Base-by-base conservation (phyloP, 2,113 vertebrate genomes). In the Eurypyga helias region DNA sequence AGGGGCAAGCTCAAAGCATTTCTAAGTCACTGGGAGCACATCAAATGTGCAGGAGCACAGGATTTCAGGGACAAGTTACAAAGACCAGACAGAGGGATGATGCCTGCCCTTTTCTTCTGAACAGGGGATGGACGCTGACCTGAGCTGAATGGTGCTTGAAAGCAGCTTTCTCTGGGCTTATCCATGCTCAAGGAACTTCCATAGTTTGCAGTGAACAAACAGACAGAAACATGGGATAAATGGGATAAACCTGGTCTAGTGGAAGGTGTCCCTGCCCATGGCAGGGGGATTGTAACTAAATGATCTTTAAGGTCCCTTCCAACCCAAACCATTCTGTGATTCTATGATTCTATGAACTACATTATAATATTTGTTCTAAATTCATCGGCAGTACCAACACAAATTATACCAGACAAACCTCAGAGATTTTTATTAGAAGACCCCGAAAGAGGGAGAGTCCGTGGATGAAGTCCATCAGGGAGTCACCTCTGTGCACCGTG, bases 401-500 rank as follows among this genome's bases (percentile, higher is more conserved):
- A 69, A 89, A 65, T 65, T 25, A 52, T 6, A 75, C 33, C 55
- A 84, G 64, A 46, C 4, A 69, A 77, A 60, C 11, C 9, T 87
- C 58, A 36, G 31, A 48, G 20, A 52, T 66, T 89, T 66, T 24
- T 16, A 73, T 57, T 77, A 81, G 76, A 91, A 87, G 25, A 72
- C 17, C 6, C 6, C 48, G 72, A 51, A 84, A 70, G 7, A 31
- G 12, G 25, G 21, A 76, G 11, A 55, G 21, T 34, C 17, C 2
- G 0, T 41, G 48, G 46, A 69, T 2, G 4, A 87, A 77, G 17
- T 60, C 46, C 41, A 85, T 6, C 3, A 5, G 58, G 67, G 31
- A 36, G 24, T 83, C 41, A 38, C n/a, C 38, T 14, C 26, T 3
- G 1, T 0, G 2, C 2, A 4, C 20, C 6, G 0, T 33, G 15